Conservation (phyloP, 2,113 vertebrate genomes). For the Protobothrops mucrosquamatus region DNA sequence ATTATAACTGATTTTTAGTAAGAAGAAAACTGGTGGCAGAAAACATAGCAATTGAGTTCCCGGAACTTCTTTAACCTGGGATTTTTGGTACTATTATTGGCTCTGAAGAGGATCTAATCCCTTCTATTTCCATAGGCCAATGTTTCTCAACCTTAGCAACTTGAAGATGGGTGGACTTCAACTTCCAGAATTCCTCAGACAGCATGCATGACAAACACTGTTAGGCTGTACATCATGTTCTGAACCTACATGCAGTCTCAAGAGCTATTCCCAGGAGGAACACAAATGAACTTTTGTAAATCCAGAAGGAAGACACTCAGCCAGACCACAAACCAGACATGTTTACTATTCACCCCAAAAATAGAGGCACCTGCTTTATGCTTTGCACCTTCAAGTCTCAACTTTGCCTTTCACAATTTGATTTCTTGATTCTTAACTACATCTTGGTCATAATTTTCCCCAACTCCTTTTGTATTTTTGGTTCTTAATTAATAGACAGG, state of each 20-base stretch:
- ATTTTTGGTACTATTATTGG: neutral
- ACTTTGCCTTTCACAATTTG: neutral
- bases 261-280: neutral
- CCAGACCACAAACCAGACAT: neutral
- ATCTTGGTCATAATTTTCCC: neutral
- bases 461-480: too few species aligned
- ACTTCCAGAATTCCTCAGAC: neutral
- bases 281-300: neutral
- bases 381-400: neutral
- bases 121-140: neutral
- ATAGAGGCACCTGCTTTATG: neutral
- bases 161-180: neutral
- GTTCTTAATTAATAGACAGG: too few species aligned
- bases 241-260: neutral
- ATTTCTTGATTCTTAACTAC: neutral
- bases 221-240: neutral
- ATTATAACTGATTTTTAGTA: neutral
- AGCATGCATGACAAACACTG: neutral
- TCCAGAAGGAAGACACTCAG: neutral
- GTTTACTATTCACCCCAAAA: neutral
- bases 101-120: neutral
- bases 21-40: neutral
- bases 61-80: neutral
- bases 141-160: neutral
- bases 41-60: neutral